Evolutionary conservation across 2,888 invertebrate genomes (phyloP).

Genomic region (Ophioninae sp.): DNA sequence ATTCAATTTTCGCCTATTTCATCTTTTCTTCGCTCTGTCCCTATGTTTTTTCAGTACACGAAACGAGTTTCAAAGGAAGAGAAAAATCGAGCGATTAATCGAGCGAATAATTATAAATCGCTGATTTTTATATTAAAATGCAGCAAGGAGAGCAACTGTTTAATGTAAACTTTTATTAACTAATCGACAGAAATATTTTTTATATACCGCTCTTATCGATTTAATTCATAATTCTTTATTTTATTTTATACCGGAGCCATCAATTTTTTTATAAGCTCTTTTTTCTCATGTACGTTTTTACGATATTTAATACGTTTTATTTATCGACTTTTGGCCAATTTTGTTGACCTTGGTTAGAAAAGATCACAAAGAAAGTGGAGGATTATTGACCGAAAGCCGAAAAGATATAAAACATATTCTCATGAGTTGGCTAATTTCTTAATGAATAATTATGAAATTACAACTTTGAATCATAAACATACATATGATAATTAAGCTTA

Average conservation of each 20-base stretch:
- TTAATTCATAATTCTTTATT: neutral
- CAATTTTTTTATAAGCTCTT: neutral
- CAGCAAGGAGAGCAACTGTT: neutral
- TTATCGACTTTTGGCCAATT: neutral
- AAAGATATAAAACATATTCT: neutral
- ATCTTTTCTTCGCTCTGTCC: neutral
- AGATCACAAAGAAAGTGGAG: no score
- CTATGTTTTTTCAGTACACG: neutral
- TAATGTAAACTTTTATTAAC: no score
- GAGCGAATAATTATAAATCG: slow-evolving; percentile 49
- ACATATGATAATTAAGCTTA: no score
- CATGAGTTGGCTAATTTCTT: neutral
- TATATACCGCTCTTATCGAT: neutral
- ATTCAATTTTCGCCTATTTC: slow-evolving; percentile 70
- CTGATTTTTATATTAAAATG: neutral
- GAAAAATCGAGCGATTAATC: slow-evolving; percentile 41
- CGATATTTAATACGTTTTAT: neutral
- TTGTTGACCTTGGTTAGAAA: no score
- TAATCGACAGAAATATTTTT: neutral
- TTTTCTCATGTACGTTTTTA: neutral
- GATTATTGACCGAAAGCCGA: neutral
- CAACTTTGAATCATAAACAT: no score
- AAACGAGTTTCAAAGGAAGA: neutral
- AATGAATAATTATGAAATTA: no score
- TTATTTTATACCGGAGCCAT: neutral